These are phyloP conservation scores for Hoplodrina blanda DNA, from an alignment of 2,888 invertebrate genomes.

Conservation along the genomic window DNA sequence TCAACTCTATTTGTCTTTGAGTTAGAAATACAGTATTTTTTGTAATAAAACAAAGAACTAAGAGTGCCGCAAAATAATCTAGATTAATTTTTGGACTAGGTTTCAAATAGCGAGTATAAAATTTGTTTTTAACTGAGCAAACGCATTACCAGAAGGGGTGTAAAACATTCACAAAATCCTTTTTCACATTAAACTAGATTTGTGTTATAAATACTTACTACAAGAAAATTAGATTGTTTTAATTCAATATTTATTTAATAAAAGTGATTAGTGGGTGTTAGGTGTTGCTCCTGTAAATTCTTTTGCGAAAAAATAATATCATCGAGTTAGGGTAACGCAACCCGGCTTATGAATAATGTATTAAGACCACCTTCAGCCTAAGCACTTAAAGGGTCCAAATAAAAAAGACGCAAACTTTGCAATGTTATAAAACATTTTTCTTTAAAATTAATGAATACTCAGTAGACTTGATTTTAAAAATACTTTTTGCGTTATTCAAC, in stretches of 20 bases:
- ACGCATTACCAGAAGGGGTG: background rate
- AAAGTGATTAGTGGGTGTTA: conserved; percentile 49
- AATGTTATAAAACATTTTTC: conserved; percentile 35
- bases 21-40: conserved; percentile 29
- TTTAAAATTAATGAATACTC: conserved; percentile 48
- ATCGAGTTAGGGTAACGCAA: conserved; percentile 53
- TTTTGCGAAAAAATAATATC: conserved; percentile 52
- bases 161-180: background rate
- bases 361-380: conserved; percentile 61
- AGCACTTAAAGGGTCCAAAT: conserved; percentile 62
- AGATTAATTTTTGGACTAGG: background rate
- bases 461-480: conserved; percentile 34
- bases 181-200: background rate
- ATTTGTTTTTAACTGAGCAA: background rate
- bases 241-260: conserved; percentile 43
- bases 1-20: conserved; percentile 34
- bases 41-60: conserved; percentile 27
- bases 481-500: conserved; percentile 29
- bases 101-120: background rate
- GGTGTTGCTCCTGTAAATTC: conserved; percentile 41
- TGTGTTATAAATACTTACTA: conserved; percentile 7
- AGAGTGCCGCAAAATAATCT: background rate
- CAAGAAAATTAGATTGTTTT: conserved; percentile 10
- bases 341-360: conserved; percentile 64
- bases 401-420: conserved; percentile 58